Base-by-base conservation (phyloP, 2,888 invertebrate genomes). In the Andrena haemorrhoa region DNA sequence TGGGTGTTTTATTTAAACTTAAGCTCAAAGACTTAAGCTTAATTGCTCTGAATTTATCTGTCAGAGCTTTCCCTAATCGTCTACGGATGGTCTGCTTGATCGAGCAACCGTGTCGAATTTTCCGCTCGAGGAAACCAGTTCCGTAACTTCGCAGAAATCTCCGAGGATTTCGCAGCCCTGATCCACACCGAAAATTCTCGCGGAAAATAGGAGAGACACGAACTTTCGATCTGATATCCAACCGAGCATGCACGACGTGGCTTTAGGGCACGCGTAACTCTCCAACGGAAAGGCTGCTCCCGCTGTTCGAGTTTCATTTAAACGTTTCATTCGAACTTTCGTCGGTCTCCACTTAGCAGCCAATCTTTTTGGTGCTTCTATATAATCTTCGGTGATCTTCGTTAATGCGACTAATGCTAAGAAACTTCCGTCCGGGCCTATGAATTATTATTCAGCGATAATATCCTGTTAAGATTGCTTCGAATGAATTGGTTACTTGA, bases 101-200 rank as follows among this genome's bases (percentile, higher is more conserved):
- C 88, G 86, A 86, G 88, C 88, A 88, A 88, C 88, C 88, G 86
- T 88, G 86, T 88, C 88, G 88, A 88, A 88, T 88, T 88, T 88
- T 88, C 86, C 88, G 83, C 88, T 88, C 79, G 84, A 82, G 68
- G 72, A 64, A 61, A 71, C 76, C 73, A 51, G 73, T 71, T 75
- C 70, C 84, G 86, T 84, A 86, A 82, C 85, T 80, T 79, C 83
- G 79, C 73, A 78, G 86, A 88, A 88, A 86, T 88, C 86, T 88
- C 88, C 47, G 79, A 83, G 88, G 88, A 88, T 88, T 88, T 88
- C 79, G 82, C 84, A 76, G 72, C 58, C 82, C 73, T 84, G 79
- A 74, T 84, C 75, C 60, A 58, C 75, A 75, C 84, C 88, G 88
- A 88, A 88, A 88, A 86, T 88, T 88, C 88, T 84, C 88, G 81